Evolutionary conservation across 2,113 vertebrate genomes (phyloP).

Genomic region (Odocoileus hemionus): DNA sequence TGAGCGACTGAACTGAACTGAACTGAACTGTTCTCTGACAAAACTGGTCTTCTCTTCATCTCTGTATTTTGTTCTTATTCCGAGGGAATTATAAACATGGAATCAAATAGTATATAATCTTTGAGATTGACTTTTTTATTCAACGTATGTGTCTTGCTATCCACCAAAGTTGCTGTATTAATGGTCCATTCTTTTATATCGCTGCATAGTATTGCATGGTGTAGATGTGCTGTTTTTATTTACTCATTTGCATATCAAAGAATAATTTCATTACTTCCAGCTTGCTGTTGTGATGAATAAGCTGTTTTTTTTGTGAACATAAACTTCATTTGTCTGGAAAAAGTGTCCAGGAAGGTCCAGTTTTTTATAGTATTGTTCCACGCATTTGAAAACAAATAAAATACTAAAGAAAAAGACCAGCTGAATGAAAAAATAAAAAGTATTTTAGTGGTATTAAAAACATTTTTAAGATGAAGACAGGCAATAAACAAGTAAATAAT

Average conservation of each 20-base stretch:
- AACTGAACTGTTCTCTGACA: background rate
- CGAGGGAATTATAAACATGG: background rate
- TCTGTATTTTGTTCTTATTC: background rate
- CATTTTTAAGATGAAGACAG: background rate
- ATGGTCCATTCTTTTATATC: background rate
- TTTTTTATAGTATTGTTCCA: background rate
- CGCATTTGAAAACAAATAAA: background rate
- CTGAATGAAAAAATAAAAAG: background rate
- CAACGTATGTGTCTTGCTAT: background rate
- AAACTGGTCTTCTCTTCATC: background rate
- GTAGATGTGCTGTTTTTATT: background rate
- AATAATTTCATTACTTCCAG: background rate
- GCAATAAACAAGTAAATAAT: background rate
- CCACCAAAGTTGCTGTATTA: background rate
- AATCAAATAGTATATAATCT: background rate
- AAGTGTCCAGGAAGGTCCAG: background rate
- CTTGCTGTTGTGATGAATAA: background rate
- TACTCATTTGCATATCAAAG: background rate
- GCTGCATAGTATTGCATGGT: background rate
- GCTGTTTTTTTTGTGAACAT: background rate
- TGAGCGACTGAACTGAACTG: too few relatives aligned
- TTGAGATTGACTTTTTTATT: background rate
- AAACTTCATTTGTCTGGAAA: background rate
- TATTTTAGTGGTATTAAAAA: background rate
- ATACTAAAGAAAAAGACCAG: background rate